Base-by-base conservation (phyloP, 2,888 invertebrate genomes). In the Drepanosiphum platanoidis region DNA sequence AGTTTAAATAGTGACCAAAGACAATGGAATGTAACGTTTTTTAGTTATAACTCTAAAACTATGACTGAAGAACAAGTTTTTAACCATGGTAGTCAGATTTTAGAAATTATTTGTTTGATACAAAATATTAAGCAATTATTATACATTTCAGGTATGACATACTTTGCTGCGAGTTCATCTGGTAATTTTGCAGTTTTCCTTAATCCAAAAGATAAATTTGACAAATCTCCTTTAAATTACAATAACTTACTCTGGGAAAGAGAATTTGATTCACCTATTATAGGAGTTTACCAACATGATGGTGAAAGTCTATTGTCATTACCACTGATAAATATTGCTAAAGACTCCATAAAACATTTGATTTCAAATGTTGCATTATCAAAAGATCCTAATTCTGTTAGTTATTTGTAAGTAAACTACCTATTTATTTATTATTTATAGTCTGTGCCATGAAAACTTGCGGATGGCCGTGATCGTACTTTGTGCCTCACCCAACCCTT, bases 21-120 rank as follows among this genome's bases (percentile, higher is more conserved):
- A 89, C 94, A 94, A 87, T 99, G 98, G 98, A 99, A 99, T 91
- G 96, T 98, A 8, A 98, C 98, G 0, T 99, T 96, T 91, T 96
- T 94, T 89, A 98, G 98, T 90, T 99, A 99, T 90, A 94, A 97
- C 2, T 94, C 96, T 1, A 93, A 93, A 89, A 94, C 94, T 87
- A 95, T 94, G 93, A 93, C 93, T 72, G 93, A 93, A 79, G 94
- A 96, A 89, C 92, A 94, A 90, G 91, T 93, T 5, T 94, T 93
- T 88, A 94, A 94, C 90, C 97, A 97, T 91, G 95, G 96, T 95
- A 89, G 89, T 88, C n/a, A 58, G 11, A 64, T 42, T n/a, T 34
- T 27, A 32, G 86, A 77, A 42, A n/a, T n/a, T 86, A n/a, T 32
- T 77, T 1, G 42, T 39, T 42, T 11, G 30, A 18, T 36, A 66